Evolutionary conservation across 2,888 invertebrate genomes (phyloP), one percentile per base, ranked within the genome.

Genomic region (Desoria tigrina): DNA sequence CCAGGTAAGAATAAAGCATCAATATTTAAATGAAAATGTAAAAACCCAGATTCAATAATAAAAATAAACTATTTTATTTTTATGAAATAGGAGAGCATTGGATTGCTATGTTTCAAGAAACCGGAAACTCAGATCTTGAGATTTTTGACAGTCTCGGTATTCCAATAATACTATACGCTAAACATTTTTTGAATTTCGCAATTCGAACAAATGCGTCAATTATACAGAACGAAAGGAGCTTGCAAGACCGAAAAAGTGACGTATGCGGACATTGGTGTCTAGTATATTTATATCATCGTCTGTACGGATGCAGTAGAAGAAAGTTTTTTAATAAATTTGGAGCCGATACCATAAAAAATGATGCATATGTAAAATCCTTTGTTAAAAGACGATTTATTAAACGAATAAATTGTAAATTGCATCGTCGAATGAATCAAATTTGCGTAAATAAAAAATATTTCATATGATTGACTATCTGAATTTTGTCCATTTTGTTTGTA

Each of bases 181-280:
- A 9, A 18, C 4, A 55, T n/a, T 63, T 63, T 56, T 14, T 14
- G 18, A n/a, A 56, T 37, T 63, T 56, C 56, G 49, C 32, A 21
- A 6, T 2, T 14, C 49, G 49, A 49, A 1, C 45, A 14, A 28
- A 49, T 16, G 2, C 56, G 1, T 1, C 4, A 42, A 28, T 63
- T 21, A 1, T 56, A 16, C 27, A 63, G 56, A 62, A 55, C 23
- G 42, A 42, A 26, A 27, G 16, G n/a, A 32, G 28, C 32, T 28
- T 63, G 0, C 63, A 63, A 37, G 7, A 23, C 32, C 11, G 27
- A 14, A 24, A 16, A 32, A 32, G 28, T 24, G 27, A 23, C n/a
- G 63, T 63, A 16, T 63, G 63, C 23, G 56, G 63, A 2, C 42
- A 42, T 16, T 57, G 56, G 55, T 42, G 42, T 26, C 2, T 55